Evolutionary conservation across 2,888 invertebrate genomes (phyloP).

Genomic region (Terebella lapidaria): DNA sequence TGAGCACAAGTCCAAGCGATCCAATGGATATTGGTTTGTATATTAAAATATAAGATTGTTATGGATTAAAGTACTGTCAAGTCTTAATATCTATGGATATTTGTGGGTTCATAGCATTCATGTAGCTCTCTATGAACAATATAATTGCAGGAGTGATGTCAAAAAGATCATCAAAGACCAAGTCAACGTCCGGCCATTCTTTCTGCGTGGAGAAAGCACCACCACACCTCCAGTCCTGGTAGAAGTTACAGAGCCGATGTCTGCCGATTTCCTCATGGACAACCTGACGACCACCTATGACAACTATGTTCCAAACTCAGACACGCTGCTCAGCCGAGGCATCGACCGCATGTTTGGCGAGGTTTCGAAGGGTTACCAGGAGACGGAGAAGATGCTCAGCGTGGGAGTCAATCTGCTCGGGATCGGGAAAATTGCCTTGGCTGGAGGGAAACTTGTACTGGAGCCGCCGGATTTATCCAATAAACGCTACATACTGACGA

Average conservation of each 20-base stretch:
- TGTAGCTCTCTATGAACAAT: too few species aligned
- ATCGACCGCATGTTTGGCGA: slow-evolving; percentile 83
- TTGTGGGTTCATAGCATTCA: too few species aligned
- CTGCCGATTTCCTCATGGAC: slow-evolving; percentile 60
- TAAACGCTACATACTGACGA: slow-evolving; percentile 66
- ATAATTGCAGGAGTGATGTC: slow-evolving; percentile 67
- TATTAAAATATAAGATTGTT: neutral
- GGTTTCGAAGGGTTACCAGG: slow-evolving; percentile 74
- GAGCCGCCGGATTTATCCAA: slow-evolving; percentile 64
- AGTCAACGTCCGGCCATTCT: slow-evolving; percentile 76
- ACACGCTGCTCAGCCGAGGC: slow-evolving; percentile 72
- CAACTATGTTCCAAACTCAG: slow-evolving; percentile 72
- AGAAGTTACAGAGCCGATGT: slow-evolving; percentile 61
- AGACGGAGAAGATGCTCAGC: slow-evolving; percentile 79
- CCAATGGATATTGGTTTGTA: slow-evolving; percentile 21
- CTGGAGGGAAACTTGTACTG: slow-evolving; percentile 63
- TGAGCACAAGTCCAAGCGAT: slow-evolving; percentile 22
- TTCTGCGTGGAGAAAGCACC: slow-evolving; percentile 53
- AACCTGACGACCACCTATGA: slow-evolving; percentile 80
- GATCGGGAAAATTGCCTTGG: slow-evolving; percentile 70
- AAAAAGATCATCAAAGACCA: slow-evolving; percentile 74
- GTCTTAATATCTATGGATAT: neutral
- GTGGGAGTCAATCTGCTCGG: slow-evolving; percentile 75
- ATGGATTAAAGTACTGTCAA: neutral
- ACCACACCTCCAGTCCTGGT: slow-evolving; percentile 2